Base-by-base conservation (phyloP, 1,140 invertebrate species). In the Drepana arcuata region DNA sequence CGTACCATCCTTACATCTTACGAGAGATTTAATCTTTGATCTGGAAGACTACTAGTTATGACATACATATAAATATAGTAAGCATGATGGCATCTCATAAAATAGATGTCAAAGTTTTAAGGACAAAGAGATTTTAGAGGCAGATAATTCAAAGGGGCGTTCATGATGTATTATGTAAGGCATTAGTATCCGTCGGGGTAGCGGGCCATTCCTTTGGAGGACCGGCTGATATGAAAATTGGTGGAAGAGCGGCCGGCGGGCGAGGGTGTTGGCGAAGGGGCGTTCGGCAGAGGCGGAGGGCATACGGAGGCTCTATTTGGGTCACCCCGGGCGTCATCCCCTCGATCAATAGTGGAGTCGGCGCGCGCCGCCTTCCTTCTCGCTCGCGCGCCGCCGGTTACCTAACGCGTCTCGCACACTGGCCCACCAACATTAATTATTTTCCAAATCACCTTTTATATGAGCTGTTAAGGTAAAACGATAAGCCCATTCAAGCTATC, bases 251-350 rank as follows among this genome's bases (percentile, higher is more conserved):
- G 58, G 63, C 49, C 39, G 53, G 48, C 50, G 44, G 54, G 46
- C 45, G 31, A 34, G 44, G 42, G 50, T 39, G 54, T 34, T 36
- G 39, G 47, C 37, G 51, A 50, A 29, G 57, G 57, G 52, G 49
- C 29, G 42, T 41, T 53, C 46, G 54, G 52, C 52, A n/a, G n/a
- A n/a, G 54, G 34, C 14, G 55, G 57, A 48, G 59, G 55, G 50
- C 50, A 52, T 40, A 44, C 60, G 67, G 59, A 81, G 72, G 68
- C 68, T 81, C 73, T 81, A 81, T 81, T 78, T 81, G 77, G 77
- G 77, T 81, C 77, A 81, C 71, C 77, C 77, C 59, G 77, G 77
- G 77, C 77, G 73, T 73, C 75, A 75, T 70, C 65, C 57, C 63
- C 67, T 34, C 74, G 74, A 81, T 81, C 77, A 71, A 81, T 81